Evolutionary conservation across 2,888 invertebrate genomes (phyloP).

Genomic region (Mythimna loreyi): DNA sequence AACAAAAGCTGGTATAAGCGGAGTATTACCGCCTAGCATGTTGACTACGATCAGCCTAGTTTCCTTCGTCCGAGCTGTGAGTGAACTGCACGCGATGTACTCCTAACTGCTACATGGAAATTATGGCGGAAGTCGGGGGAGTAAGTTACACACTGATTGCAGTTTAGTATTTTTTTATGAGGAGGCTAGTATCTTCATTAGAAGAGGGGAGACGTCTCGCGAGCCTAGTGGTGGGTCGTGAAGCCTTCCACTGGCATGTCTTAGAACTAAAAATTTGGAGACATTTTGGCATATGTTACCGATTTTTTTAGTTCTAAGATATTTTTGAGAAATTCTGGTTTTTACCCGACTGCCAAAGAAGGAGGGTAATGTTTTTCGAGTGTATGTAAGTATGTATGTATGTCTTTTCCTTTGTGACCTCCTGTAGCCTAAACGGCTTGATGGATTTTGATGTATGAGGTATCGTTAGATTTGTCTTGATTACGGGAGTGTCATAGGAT

Average conservation of each 20-base stretch:
- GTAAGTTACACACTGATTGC: slow-evolving; percentile 16
- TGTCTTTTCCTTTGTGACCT: too few species aligned
- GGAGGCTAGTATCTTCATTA: not conserved
- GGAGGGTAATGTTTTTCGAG: too few species aligned
- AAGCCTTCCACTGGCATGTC: too few species aligned
- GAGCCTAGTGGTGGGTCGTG: not conserved
- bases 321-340: too few species aligned
- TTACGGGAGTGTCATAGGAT: too few species aligned
- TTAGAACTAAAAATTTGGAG: too few species aligned
- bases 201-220: not conserved
- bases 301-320: not conserved
- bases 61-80: slow-evolving; percentile 18
- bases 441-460: too few species aligned
- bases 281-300: too few species aligned
- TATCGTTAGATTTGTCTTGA: too few species aligned
- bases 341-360: too few species aligned
- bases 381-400: too few species aligned
- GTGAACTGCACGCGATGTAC: slow-evolving; percentile 59
- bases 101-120: slow-evolving; percentile 44
- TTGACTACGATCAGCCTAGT: slow-evolving; percentile 32
- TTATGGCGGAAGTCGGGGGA: slow-evolving; percentile 46
- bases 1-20: not conserved
- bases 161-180: not conserved
- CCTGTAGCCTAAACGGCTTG: too few species aligned
- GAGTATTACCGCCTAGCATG: slow-evolving; percentile 12